These are phyloP conservation scores for Rhizomys pruinosus DNA, from an alignment of 2,113 vertebrate genomes.

Conservation along the genomic window DNA sequence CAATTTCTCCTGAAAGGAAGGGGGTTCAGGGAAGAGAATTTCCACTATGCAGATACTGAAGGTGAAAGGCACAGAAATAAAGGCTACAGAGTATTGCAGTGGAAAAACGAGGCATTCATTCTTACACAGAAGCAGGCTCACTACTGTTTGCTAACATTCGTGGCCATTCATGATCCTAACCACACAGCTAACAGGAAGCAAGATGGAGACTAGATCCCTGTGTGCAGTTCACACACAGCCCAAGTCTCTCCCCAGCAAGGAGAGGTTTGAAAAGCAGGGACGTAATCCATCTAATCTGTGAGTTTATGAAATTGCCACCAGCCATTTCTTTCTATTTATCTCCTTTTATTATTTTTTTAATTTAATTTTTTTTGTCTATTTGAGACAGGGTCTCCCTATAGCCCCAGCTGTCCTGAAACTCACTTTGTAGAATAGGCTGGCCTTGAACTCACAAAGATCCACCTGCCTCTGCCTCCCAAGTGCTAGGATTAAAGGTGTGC, in stretches of 20 bases:
- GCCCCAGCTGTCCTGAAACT: no score
- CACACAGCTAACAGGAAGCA: background rate
- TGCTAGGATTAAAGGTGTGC: no score
- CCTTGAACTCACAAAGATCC: no score
- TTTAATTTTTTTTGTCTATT: no score
- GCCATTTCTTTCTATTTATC: background rate
- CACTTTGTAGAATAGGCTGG: no score
- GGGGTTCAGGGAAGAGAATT: background rate
- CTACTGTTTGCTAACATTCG: background rate
- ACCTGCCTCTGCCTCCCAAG: no score
- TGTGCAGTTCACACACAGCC: background rate
- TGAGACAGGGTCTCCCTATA: no score
- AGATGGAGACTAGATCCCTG: background rate
- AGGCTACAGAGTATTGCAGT: background rate
- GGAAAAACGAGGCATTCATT: background rate
- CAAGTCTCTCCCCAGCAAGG: background rate
- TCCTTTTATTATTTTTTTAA: background rate
- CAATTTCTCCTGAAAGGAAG: conserved; percentile 10
- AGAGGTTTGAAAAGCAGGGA: background rate
- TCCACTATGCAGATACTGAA: background rate
- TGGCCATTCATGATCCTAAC: background rate
- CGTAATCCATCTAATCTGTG: background rate
- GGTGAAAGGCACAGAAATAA: background rate
- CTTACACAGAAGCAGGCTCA: background rate
- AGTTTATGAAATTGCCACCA: background rate